Evolutionary conservation across 2,888 invertebrate species (phyloP), one percentile per base, ranked within the genome.

Genomic region (Metalampra italica): DNA sequence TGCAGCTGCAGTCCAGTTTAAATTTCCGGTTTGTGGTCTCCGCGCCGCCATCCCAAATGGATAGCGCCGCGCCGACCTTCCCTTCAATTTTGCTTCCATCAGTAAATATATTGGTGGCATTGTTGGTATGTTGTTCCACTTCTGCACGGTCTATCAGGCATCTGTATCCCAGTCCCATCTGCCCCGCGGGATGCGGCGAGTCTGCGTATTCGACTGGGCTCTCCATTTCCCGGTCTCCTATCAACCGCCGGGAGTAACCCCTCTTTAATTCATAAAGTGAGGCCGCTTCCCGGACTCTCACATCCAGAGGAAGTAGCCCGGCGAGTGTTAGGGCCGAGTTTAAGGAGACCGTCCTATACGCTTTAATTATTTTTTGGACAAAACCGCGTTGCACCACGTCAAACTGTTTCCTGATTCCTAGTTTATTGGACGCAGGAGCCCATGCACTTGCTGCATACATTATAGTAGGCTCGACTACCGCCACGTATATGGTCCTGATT

Each of bases 191-290:
- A 15, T 52, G 53, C 1, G 46, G 52, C 0, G 45, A 11, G 1
- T 29, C 9, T 1, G 40, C n/a, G 1, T 29, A 30, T 3, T 9
- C 9, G 0, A 29, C 15, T 4, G 9, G 29, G 7, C 8, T 38
- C 29, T 56, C 53, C 0, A 56, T 1, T 7, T 40, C 40, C 8
- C 48, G 40, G 29, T 44, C 55, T n/a, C n/a, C n/a, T n/a, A 1
- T 34, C 42, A 1, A 49, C 11, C 7, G 9, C 9, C 29, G 12
- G 1, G 46, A 43, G 1, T 8, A 30, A 9, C 53, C 55, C 32
- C 45, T 51, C 38, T 49, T 53, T 2, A 12, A 40, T 15, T 45
- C 37, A 44, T 54, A 50, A 7, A 50, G 11, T 3, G 8, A 7
- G 1, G 44, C 44, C 1, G 42, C 47, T 15, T 56, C 53, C 3